phyloP scores from a whole-genome alignment of 2,797 vertebrate genomes.

The Oceanodroma leucorhoa region DNA sequence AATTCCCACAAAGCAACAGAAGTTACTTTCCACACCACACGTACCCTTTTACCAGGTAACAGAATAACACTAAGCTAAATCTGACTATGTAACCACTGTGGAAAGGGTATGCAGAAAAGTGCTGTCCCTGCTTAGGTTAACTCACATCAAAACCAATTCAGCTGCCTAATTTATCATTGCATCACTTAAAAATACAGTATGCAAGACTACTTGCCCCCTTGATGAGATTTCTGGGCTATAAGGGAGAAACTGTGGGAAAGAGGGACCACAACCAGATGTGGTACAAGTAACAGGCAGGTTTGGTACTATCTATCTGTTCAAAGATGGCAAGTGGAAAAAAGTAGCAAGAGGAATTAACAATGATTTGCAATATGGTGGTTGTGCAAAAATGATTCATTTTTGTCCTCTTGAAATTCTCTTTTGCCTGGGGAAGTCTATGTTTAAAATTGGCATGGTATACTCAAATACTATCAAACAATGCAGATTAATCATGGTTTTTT shows the following conservation, averaged over 20 bases:
- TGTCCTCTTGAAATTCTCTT: neutral
- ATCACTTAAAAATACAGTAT: neutral
- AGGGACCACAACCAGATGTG: neutral
- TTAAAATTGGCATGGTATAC: neutral
- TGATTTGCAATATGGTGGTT: neutral
- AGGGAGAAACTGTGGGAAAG: neutral
- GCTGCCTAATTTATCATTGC: neutral
- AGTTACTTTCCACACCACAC: neutral
- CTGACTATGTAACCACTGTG: neutral
- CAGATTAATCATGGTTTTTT: neutral
- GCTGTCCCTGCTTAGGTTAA: neutral
- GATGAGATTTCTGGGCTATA: neutral
- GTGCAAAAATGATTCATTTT: neutral
- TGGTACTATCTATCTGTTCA: neutral
- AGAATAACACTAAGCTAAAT: neutral
- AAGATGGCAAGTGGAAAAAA: neutral
- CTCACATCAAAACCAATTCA: neutral
- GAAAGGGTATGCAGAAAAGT: neutral
- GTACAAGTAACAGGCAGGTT: neutral
- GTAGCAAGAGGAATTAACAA: neutral
- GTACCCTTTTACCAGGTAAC: neutral
- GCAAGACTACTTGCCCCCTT: accelerated
- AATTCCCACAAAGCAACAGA: neutral
- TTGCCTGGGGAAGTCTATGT: neutral
- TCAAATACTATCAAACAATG: neutral